Evolutionary conservation across 2,797 vertebrate genomes (phyloP), one percentile per base, ranked within the genome.

Genomic region (Pipistrellus kuhlii): DNA sequence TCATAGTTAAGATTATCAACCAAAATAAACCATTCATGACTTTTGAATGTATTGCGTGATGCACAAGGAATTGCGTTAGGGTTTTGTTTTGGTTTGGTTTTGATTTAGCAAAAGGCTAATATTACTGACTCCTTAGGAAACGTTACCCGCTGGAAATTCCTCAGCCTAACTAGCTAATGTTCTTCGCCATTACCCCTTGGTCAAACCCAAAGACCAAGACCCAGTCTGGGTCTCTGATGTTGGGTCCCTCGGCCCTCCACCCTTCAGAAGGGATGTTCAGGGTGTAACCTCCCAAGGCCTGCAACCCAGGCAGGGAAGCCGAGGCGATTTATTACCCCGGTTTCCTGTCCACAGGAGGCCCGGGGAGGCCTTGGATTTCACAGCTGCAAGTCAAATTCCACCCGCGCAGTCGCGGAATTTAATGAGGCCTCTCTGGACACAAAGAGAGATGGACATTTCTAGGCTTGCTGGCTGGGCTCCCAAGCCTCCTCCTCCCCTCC

Each of bases 301-400:
- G 7, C n/a, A 20, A 21, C 18, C 64, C 62, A 8, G 41, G n/a
- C 55, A 0, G 0, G 23, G 48, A 77, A 80, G 41, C 83, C 66
- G 57, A 93, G 71, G 38, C 59, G 59, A 73, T 88, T 92, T 90
- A 85, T 92, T 76, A 82, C n/a, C 23, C 38, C 38, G 38, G 66
- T 27, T 80, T 83, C 64, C 84, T 1, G 8, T 76, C 85, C 25
- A 18, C 23, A 1, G 4, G 69, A 83, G 64, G 73, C 69, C 32
- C 46, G 3, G 68, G 32, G 83, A 85, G 88, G 64, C 85, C 71
- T 81, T 32, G 87, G 69, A 78, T 68, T 68, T 32, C 18, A 0
- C 82, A 86, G 69, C 78, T 96, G 85, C 82, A 59, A 66, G 69
- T 82, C 75, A 38, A 17, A 75, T 62, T 93, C 77, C 64, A 53